A percentile compares a stretch with the other conserved stretches of the same genome.
Conservation (phyloP, 2,113 vertebrate species). For the Tringa solitaria region DNA sequence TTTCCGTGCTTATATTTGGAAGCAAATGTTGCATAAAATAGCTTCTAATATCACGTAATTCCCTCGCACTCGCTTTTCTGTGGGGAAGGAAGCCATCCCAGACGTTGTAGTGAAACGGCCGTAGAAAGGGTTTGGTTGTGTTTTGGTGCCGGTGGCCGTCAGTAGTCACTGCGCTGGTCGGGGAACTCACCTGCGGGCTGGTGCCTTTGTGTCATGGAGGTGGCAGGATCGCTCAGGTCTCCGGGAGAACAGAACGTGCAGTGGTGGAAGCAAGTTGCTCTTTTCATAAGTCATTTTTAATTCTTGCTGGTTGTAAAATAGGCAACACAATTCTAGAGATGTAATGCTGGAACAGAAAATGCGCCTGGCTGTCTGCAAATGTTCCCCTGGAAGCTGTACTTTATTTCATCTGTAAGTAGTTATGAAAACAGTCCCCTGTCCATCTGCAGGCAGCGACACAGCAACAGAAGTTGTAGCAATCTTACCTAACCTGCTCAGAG, state of each 20-base stretch:
- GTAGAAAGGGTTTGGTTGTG: background rate
- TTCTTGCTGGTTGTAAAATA: background rate
- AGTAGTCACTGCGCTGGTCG: background rate
- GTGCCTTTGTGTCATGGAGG: background rate
- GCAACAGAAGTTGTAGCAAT: background rate
- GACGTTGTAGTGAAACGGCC: background rate
- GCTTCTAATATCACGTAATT: background rate
- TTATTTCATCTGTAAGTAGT: background rate
- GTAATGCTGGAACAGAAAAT: background rate
- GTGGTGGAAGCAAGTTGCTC: background rate
- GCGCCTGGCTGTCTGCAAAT: background rate
- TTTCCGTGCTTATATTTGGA: background rate
- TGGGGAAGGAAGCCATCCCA: background rate
- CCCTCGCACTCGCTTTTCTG: background rate
- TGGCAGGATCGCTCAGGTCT: background rate
- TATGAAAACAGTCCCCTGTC: rapidly evolving
- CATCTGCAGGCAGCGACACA: background rate
- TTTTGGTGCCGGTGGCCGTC: background rate
- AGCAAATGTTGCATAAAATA: background rate
- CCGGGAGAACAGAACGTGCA: background rate
- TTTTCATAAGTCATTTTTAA: background rate
- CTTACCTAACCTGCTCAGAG: conserved; percentile 36
- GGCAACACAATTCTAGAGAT: background rate
- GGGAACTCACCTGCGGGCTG: background rate
- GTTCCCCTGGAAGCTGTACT: background rate